phyloP scores from a whole-genome alignment of 2,113 vertebrate genomes.

The Cinclus mexicanus region DNA sequence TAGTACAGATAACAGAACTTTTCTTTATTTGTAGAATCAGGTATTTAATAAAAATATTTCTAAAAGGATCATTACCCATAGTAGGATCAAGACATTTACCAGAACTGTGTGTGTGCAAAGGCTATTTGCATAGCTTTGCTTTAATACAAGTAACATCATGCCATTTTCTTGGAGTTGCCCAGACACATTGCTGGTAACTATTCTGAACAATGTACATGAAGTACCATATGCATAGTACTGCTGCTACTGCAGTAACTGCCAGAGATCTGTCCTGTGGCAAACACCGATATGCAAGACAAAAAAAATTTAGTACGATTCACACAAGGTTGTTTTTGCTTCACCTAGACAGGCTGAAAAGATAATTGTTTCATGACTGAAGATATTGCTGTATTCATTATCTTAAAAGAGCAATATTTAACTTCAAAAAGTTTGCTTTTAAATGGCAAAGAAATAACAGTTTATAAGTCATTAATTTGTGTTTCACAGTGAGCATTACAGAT shows the following conservation, averaged over 20 bases:
- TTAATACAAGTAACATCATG: not conserved
- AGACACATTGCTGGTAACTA: not conserved
- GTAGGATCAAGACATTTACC: not conserved
- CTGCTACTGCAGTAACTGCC: not conserved
- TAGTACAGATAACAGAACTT: not conserved
- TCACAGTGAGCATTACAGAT: not conserved
- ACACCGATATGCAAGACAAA: not conserved
- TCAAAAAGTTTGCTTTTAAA: not conserved
- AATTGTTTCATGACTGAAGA: not conserved
- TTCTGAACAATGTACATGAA: not conserved
- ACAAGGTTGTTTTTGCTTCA: not conserved
- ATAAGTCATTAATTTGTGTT: not conserved
- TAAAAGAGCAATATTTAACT: not conserved
- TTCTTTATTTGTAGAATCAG: not conserved
- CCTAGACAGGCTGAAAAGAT: not conserved
- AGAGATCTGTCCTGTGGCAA: not conserved
- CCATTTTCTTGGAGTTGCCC: not conserved
- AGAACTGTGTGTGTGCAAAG: not conserved
- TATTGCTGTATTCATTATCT: not conserved
- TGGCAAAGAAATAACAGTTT: not conserved
- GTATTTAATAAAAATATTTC: not conserved
- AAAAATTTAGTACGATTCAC: not conserved
- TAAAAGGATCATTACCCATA: not conserved
- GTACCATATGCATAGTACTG: not conserved
- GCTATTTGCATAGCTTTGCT: not conserved